Evolutionary conservation across 1,140 invertebrate species (phyloP), one percentile per base, ranked within the genome.

Genomic region (Hesperophylax magnus): DNA sequence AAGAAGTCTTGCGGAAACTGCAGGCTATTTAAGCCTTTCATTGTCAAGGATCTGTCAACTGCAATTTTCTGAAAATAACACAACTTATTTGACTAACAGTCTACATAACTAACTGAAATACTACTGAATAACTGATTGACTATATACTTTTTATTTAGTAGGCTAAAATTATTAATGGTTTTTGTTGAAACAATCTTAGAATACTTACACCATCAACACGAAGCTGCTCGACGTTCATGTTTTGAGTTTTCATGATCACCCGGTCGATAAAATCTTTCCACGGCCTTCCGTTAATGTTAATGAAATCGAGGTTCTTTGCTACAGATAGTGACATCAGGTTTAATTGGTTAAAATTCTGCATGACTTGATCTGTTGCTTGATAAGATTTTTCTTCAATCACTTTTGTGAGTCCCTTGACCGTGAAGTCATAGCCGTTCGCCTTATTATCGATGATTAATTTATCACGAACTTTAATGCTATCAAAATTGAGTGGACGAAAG

Each of bases 1-100:
- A 91, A 81, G 79, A 86, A 91, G 18, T 90, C 89, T 15, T 87
- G 84, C 0, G 91, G 91, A 84, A 89, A 92, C 77, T 83, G 86
- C 3, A 91, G 78, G 14, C 84, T 81, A 82, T 91, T 91, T n/a
- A 92, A 85, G 34, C 82, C 82, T 18, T 84, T 80, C 20, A 87
- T 85, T 22, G 85, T 81, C 22, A 88, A 60, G 5, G 83, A 63
- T 69, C 85, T 82, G 79, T 87, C 85, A 58, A 87, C 85, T 52
- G 85, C 82, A 34, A 90, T 80, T 69, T 87, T 81, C 88, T 91
- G 74, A 78, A 86, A 84, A 78, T 60, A 74, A 78, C 17, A 78
- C 18, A 78, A 18, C 6, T 58, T 1, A 58, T 58, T 7, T n/a
- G 5, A 47, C 56, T 20, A n/a, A 22, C 56, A 18, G 20, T 27